Evolutionary conservation across 2,888 invertebrate species (phyloP).

Genomic region (Frankliniella fusca): DNA sequence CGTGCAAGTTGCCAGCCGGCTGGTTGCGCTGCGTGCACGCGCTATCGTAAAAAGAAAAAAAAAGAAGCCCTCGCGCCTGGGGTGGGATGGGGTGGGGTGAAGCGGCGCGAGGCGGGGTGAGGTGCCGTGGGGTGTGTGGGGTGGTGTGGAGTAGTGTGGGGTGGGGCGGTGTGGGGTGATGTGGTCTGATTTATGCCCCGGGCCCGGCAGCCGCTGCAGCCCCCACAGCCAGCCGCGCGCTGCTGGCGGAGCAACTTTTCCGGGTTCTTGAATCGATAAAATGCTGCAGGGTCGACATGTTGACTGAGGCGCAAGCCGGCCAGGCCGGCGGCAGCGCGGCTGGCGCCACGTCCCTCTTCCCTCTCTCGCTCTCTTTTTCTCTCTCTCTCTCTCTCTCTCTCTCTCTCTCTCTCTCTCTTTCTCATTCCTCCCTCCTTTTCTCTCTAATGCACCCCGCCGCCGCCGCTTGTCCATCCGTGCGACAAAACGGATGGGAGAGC

Average conservation of each 20-base stretch:
- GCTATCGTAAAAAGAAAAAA: no score
- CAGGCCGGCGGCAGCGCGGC: no score
- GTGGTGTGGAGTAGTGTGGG: no score
- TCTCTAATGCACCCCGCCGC: no score
- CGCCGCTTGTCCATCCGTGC: no score
- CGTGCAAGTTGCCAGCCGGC: no score
- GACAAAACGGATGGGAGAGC: no score
- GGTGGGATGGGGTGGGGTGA: not conserved
- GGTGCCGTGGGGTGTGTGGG: not conserved
- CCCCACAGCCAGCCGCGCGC: conserved; percentile 37
- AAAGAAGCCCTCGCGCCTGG: no score
- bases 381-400: conserved; percentile 9
- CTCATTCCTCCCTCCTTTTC: no score
- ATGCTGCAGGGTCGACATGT: conserved; percentile 37
- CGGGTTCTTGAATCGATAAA: conserved; percentile 39
- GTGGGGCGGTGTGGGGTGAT: not conserved
- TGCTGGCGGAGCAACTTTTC: conserved; percentile 41
- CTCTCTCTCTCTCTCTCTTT: not conserved
- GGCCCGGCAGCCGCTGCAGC: not conserved
- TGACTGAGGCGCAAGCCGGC: conserved; percentile 34
- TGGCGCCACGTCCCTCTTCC: not conserved
- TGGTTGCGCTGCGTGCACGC: no score
- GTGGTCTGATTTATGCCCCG: conserved; percentile 14
- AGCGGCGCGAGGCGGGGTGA: not conserved
- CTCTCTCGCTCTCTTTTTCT: not conserved